phyloP scores from a whole-genome alignment of 64 coral and sea anemone species.

The Pocillopora verrucosa region DNA sequence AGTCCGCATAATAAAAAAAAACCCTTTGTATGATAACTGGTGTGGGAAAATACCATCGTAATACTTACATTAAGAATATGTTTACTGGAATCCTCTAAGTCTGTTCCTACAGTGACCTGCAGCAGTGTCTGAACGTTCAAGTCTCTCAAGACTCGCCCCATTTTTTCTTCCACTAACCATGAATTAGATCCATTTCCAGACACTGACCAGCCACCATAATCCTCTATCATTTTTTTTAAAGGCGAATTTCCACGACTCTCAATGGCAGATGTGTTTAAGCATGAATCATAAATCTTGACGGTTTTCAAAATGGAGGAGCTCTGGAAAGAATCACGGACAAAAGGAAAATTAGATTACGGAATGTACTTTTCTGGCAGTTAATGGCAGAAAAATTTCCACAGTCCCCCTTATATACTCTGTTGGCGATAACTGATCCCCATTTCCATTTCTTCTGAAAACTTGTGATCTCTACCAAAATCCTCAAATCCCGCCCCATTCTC shows the following conservation, averaged over 20 bases:
- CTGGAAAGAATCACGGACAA: background rate
- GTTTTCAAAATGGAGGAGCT: conserved; percentile 60
- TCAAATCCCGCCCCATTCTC: too few relatives aligned
- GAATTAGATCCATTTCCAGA: background rate
- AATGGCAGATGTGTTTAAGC: conserved; percentile 30
- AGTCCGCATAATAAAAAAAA: too few relatives aligned
- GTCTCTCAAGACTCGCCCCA: conserved; percentile 21
- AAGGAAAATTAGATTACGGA: background rate
- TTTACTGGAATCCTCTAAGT: conserved; percentile 12
- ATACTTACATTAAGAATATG: conserved; percentile 34
- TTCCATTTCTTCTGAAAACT: too few relatives aligned
- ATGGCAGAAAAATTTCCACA: too few relatives aligned
- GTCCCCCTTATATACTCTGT: too few relatives aligned
- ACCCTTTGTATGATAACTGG: too few relatives aligned
- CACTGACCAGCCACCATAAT: conserved; percentile 70
- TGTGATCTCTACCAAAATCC: too few relatives aligned
- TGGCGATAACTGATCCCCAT: too few relatives aligned
- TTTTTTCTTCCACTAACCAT: conserved; percentile 10
- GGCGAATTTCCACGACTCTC: conserved; percentile 21
- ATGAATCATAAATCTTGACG: conserved; percentile 43
- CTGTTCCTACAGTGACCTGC: background rate
- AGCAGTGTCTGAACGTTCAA: conserved; percentile 59
- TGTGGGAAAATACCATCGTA: too few relatives aligned
- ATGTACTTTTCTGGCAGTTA: background rate
- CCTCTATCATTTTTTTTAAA: conserved; percentile 41